Evolutionary conservation across 2,113 vertebrate genomes (phyloP).

Genomic region (Nerophis ophidion): DNA sequence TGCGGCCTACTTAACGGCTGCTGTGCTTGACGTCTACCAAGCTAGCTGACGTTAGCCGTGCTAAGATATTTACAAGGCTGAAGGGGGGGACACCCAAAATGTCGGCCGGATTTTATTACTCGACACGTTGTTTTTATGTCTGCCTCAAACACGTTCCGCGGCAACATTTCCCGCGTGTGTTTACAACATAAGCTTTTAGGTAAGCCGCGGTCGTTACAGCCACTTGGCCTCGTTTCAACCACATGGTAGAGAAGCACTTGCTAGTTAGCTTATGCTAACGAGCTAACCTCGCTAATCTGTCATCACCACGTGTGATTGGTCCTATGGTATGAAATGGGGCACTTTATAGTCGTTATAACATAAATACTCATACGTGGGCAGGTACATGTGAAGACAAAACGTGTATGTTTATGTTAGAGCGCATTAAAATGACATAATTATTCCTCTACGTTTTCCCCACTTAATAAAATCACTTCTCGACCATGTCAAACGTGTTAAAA

Average conservation of each 20-base stretch:
- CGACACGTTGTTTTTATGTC: neutral
- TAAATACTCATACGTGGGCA: no score
- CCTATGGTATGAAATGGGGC: conserved; percentile 38
- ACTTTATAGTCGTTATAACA: conserved; percentile 19
- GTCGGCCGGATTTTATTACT: conserved; percentile 58
- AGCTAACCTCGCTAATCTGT: conserved; percentile 27
- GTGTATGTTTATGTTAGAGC: no score
- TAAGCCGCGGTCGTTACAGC: conserved; percentile 6
- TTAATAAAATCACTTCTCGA: no score
- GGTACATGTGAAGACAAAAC: no score
- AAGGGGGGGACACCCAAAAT: conserved; percentile 65
- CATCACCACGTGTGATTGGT: conserved; percentile 62
- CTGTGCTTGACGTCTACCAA: conserved; percentile 23
- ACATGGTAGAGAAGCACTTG: conserved; percentile 71
- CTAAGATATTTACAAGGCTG: conserved; percentile 46
- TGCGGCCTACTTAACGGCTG: neutral
- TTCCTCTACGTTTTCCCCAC: no score
- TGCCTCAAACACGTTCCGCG: no score
- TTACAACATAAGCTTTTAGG: neutral
- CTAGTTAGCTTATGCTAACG: conserved; percentile 40
- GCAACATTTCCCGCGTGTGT: neutral
- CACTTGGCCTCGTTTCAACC: conserved; percentile 69
- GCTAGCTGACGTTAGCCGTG: conserved; percentile 29
- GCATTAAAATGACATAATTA: no score
- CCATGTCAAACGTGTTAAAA: no score